phyloP scores from a whole-genome alignment of 2,888 invertebrate species.

The Atrina japonica region DNA sequence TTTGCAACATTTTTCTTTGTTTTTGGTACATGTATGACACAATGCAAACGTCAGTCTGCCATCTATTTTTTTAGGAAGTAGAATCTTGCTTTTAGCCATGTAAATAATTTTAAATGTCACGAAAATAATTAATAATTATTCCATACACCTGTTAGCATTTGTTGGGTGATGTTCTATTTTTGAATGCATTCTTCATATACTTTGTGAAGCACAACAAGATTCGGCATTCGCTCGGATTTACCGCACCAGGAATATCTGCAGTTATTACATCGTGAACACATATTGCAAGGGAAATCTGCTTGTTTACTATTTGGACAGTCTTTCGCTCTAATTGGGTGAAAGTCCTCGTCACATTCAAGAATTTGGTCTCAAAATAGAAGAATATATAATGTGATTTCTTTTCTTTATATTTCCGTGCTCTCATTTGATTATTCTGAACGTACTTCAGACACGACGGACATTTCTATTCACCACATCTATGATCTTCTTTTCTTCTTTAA shows the following conservation, averaged over 20 bases:
- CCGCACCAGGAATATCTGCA: conserved; percentile 35
- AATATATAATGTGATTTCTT: conserved; percentile 23
- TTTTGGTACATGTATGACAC: too few relatives aligned
- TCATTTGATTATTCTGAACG: conserved; percentile 14
- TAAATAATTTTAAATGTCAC: too few relatives aligned
- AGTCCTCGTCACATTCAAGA: too few relatives aligned
- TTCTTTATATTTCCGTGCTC: conserved; percentile 5
- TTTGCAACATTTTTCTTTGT: too few relatives aligned
- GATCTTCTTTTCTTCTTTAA: conserved; percentile 23
- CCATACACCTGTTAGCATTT: too few relatives aligned
- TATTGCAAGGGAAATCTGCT: background rate
- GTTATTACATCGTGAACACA: conserved; percentile 23
- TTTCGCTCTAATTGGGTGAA: background rate
- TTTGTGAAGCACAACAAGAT: conserved; percentile 30
- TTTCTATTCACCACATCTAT: conserved; percentile 24
- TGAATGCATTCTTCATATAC: conserved; percentile 16
- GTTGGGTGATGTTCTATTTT: background rate
- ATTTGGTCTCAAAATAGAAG: too few relatives aligned
- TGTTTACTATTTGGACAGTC: conserved; percentile 12
- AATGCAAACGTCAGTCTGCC: too few relatives aligned
- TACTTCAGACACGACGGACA: conserved; percentile 31
- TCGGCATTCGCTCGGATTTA: conserved; percentile 15
- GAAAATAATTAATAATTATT: too few relatives aligned
- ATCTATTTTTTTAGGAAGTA: too few relatives aligned
- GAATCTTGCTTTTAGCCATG: too few relatives aligned